Evolutionary conservation across 2,888 invertebrate species (phyloP).

Genomic region (Graphium colonna): DNA sequence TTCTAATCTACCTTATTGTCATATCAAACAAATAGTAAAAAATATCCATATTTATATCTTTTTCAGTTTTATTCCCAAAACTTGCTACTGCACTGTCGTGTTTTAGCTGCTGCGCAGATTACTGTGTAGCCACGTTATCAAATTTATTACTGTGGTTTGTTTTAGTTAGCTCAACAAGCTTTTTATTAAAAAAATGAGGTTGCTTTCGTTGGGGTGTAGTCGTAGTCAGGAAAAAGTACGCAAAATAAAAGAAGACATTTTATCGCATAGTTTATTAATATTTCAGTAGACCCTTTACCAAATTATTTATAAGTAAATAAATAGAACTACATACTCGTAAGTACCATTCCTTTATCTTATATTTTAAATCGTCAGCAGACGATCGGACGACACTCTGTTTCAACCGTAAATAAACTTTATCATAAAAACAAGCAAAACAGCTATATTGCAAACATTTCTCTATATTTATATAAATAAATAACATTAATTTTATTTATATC

Average conservation of each 20-base stretch:
- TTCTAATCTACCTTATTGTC: too few species aligned
- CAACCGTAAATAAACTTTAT: constrained; percentile 69
- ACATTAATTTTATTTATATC: constrained; percentile 38
- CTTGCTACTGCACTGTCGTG: too few species aligned
- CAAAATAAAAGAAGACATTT: constrained; percentile 39
- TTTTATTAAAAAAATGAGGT: too few species aligned
- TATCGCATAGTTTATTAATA: constrained; percentile 75
- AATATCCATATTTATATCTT: too few species aligned
- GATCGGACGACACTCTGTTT: constrained; percentile 50
- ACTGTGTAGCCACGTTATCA: too few species aligned
- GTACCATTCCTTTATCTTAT: constrained; percentile 57
- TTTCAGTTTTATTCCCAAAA: too few species aligned
- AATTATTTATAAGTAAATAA: constrained; percentile 78
- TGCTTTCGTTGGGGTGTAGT: too few species aligned
- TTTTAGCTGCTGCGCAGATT: too few species aligned
- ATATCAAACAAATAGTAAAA: too few species aligned
- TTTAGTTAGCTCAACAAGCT: too few species aligned
- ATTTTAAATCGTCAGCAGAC: constrained; percentile 56
- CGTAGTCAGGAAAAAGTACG: constrained; percentile 25
- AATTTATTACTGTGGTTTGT: too few species aligned
- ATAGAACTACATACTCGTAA: constrained; percentile 76
- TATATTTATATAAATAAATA: constrained; percentile 48
- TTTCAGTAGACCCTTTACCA: constrained; percentile 80
- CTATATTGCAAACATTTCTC: constrained; percentile 58
- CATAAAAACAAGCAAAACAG: constrained; percentile 72